Evolutionary conservation across 2,113 vertebrate species (phyloP).

Genomic region (Prietella phreatophila): DNA sequence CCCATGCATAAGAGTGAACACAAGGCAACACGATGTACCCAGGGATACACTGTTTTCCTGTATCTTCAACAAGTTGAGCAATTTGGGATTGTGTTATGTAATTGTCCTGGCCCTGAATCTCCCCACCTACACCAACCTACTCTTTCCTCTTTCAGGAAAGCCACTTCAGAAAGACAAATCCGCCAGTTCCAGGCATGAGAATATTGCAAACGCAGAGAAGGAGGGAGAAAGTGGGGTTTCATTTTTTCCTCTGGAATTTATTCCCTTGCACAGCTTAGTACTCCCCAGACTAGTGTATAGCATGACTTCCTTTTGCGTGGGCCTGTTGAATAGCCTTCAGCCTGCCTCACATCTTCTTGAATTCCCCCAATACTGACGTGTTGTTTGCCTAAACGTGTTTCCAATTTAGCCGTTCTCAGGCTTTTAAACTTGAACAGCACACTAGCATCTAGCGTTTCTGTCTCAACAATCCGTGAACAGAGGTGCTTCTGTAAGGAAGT

Average conservation of each 20-base stretch:
- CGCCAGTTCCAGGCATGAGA: constrained; percentile 21
- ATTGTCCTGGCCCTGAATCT: constrained; percentile 65
- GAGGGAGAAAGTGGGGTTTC: constrained; percentile 13
- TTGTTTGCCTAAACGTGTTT: constrained; percentile 50
- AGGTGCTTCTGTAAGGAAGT: not conserved
- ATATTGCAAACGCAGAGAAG: not conserved
- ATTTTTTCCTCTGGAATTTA: constrained; percentile 28
- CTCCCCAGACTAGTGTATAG: constrained; percentile 43
- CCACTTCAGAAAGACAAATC: constrained; percentile 40
- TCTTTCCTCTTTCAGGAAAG: constrained; percentile 58
- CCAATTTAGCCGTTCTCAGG: constrained; percentile 41
- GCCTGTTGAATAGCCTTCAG: constrained; percentile 32
- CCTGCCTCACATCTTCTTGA: constrained; percentile 31
- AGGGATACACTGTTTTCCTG: constrained; percentile 70
- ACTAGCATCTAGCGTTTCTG: not conserved
- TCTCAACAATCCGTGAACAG: constrained; percentile 15
- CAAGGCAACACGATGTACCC: constrained; percentile 39
- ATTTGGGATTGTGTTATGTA: constrained; percentile 62
- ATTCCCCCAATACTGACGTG: constrained; percentile 46
- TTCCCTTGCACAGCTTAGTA: constrained; percentile 20
- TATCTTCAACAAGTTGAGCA: constrained; percentile 64
- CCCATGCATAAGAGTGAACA: not conserved
- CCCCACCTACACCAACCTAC: constrained; percentile 48
- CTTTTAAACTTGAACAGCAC: constrained; percentile 17
- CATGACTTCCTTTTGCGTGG: constrained; percentile 42